Evolutionary conservation across 1,140 invertebrate species (phyloP).

Genomic region (Venturia canescens): DNA sequence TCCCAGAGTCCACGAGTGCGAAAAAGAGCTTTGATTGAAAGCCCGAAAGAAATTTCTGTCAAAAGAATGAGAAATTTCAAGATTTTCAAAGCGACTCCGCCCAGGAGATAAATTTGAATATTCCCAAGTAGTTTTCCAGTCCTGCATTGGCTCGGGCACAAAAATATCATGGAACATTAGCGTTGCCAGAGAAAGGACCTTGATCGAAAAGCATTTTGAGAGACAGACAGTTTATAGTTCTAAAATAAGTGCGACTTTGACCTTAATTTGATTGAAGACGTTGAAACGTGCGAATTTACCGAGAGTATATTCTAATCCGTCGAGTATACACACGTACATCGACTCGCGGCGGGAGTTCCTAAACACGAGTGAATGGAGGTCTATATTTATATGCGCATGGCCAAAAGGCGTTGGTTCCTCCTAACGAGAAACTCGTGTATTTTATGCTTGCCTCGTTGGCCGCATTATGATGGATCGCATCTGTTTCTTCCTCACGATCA

Average conservation of each 20-base stretch:
- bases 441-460: background rate
- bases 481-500: conserved; percentile 7
- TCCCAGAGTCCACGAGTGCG: too few relatives aligned
- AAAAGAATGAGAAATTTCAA: too few relatives aligned
- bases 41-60: too few relatives aligned
- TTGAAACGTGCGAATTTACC: background rate
- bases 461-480: conserved; percentile 13
- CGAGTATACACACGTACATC: background rate
- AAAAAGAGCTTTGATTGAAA: too few relatives aligned
- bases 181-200: background rate
- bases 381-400: background rate
- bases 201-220: background rate
- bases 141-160: too few relatives aligned
- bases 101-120: too few relatives aligned
- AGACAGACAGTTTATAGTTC: background rate
- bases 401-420: conserved; percentile 21
- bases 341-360: background rate
- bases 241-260: background rate
- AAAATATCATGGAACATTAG: too few relatives aligned
- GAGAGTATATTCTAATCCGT: background rate
- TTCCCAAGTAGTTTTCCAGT: too few relatives aligned
- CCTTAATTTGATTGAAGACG: background rate
- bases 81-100: too few relatives aligned
- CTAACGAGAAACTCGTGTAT: background rate
- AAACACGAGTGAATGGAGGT: background rate